phyloP scores from a whole-genome alignment of 1,140 invertebrate genomes.

The Lucilia sericata region DNA sequence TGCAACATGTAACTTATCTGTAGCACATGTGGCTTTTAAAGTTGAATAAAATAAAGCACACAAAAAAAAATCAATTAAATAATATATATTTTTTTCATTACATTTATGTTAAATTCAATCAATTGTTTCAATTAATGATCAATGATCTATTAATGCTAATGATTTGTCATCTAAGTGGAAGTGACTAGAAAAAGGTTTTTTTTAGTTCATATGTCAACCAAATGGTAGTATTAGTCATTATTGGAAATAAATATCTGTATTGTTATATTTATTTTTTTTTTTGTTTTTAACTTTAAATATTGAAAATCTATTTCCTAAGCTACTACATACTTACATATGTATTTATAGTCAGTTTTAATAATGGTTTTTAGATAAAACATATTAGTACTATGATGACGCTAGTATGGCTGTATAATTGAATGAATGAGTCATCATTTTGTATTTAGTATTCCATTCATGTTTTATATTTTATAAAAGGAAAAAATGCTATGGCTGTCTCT shows the following conservation, averaged over 20 bases:
- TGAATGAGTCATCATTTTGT: constrained; percentile 6
- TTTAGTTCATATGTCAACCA: not conserved
- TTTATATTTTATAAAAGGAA: not conserved
- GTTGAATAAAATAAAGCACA: not conserved
- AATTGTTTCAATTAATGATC: not conserved
- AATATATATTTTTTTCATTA: not conserved
- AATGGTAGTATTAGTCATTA: not conserved
- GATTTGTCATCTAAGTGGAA: not conserved
- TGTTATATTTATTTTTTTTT: not conserved
- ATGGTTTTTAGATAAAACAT: not conserved
- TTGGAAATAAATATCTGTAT: no score
- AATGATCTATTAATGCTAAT: not conserved
- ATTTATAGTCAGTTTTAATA: not conserved
- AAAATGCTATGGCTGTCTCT: not conserved
- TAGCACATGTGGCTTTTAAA: not conserved
- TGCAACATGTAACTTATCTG: not conserved
- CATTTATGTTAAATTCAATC: not conserved
- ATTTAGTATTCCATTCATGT: constrained; percentile 1
- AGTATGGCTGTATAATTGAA: constrained; percentile 1
- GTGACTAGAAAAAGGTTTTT: not conserved
- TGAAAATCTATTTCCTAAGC: constrained; percentile 3
- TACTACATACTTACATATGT: not conserved
- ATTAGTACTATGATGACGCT: not conserved
- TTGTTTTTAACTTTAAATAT: not conserved
- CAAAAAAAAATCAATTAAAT: constrained; percentile 37